These are phyloP conservation scores for Bos indicus DNA, from an alignment of 2,113 vertebrate species.

Conservation along the genomic window DNA sequence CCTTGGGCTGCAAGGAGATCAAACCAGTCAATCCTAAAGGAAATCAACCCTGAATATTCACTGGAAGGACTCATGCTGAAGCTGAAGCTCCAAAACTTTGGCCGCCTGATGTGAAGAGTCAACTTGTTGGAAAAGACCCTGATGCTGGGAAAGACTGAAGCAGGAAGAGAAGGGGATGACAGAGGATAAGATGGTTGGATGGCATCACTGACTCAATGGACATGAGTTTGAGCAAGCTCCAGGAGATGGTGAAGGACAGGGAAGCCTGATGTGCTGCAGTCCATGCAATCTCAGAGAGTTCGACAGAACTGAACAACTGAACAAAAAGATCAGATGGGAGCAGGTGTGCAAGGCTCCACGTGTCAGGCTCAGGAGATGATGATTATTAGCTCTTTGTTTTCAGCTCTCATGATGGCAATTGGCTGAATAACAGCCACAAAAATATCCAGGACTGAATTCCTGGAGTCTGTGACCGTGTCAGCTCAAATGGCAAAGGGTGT, in stretches of 20 bases:
- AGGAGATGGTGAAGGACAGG: not conserved
- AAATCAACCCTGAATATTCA: not conserved
- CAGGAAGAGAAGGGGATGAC: not conserved
- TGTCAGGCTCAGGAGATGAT: accelerated
- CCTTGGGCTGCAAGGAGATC: not conserved
- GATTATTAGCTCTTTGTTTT: too few species aligned
- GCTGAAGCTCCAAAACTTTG: not conserved
- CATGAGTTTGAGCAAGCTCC: not conserved
- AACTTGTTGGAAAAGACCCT: accelerated
- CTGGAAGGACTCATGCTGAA: not conserved
- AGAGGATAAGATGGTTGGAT: not conserved
- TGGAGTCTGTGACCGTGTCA: accelerated
- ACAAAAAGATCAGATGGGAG: not conserved
- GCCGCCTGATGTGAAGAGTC: accelerated
- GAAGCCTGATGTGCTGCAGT: not conserved
- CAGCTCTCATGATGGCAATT: accelerated
- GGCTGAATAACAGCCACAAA: not conserved
- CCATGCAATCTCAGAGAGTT: not conserved
- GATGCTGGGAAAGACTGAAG: not conserved
- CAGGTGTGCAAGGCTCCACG: accelerated
- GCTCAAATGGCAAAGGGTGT: not conserved
- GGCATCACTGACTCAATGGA: not conserved
- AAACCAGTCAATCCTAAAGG: not conserved
- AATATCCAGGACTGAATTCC: not conserved
- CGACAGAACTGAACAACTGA: accelerated